These are phyloP conservation scores for Eilema caniola DNA, from an alignment of 2,888 invertebrate species.

Conservation along the genomic window DNA sequence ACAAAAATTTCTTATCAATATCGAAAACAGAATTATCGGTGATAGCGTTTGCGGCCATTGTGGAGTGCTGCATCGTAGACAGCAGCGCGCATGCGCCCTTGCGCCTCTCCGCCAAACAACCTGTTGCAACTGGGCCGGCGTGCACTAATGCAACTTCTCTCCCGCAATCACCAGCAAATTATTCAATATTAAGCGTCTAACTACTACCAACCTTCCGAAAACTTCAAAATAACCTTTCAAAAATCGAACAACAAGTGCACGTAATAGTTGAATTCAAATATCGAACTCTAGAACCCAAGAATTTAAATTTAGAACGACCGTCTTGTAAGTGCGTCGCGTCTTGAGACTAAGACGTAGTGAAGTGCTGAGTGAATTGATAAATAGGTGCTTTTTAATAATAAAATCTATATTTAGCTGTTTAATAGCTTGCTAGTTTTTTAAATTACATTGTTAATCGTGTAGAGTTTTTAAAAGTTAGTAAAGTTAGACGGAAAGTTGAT, in stretches of 20 bases:
- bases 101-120: constrained; percentile 77
- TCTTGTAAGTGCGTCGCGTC: constrained; percentile 73
- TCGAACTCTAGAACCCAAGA: constrained; percentile 39
- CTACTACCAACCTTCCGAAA: constrained; percentile 33
- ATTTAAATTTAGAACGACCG: constrained; percentile 51
- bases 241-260: constrained; percentile 33
- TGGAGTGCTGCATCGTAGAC: constrained; percentile 69
- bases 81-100: constrained; percentile 72
- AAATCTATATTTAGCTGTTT: constrained; percentile 57
- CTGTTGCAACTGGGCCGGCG: constrained; percentile 84
- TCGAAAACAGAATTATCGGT: constrained; percentile 13
- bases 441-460: constrained; percentile 43
- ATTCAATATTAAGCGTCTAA: constrained; percentile 51
- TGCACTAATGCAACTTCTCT: constrained; percentile 82
- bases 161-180: constrained; percentile 70
- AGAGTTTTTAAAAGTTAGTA: constrained; percentile 40
- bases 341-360: constrained; percentile 73
- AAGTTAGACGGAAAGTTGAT: constrained; percentile 44
- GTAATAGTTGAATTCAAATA: constrained; percentile 40
- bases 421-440: constrained; percentile 52
- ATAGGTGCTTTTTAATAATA: constrained; percentile 69
- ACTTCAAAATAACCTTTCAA: constrained; percentile 35
- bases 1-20: neutral
- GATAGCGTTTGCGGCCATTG: constrained; percentile 64
- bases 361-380: constrained; percentile 69